Evolutionary conservation across 2,113 vertebrate species (phyloP).

Genomic region (Crotalus viridis): DNA sequence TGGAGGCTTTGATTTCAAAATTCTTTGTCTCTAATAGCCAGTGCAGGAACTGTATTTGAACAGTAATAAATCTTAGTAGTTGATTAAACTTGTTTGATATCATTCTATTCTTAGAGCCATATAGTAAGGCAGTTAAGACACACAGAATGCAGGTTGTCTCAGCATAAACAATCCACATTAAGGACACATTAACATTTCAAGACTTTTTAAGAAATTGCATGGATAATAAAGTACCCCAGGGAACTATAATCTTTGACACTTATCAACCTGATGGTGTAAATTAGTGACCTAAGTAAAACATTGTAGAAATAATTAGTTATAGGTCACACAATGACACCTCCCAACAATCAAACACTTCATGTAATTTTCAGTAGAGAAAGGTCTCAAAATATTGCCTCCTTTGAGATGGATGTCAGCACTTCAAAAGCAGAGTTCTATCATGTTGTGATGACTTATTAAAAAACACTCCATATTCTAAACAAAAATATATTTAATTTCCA

Average conservation of each 20-base stretch:
- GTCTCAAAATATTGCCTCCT: not conserved
- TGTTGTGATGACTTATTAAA: slow-evolving; percentile 3
- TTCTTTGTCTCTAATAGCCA: not conserved
- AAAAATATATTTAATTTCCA: slow-evolving; percentile 1
- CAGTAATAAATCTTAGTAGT: not conserved
- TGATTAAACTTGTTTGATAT: slow-evolving; percentile 29
- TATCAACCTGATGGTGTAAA: slow-evolving; percentile 39
- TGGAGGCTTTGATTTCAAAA: not conserved
- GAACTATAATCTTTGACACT: slow-evolving; percentile 30
- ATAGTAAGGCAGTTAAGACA: not conserved
- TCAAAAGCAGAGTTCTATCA: not conserved
- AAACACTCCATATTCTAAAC: not conserved
- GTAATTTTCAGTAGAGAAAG: slow-evolving; percentile 12
- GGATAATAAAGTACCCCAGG: slow-evolving; percentile 40
- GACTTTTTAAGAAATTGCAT: slow-evolving; percentile 21
- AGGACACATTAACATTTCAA: slow-evolving; percentile 24
- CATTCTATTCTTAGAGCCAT: slow-evolving; percentile 37
- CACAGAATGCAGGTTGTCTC: slow-evolving; percentile 35
- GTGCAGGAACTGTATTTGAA: not conserved
- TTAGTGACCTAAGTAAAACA: slow-evolving; percentile 30
- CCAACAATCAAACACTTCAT: not conserved
- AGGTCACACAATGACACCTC: slow-evolving; percentile 33
- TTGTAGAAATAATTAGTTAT: slow-evolving; percentile 37
- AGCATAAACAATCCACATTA: slow-evolving; percentile 20
- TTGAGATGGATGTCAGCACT: not conserved